Base-by-base conservation (phyloP, 2,888 invertebrate species). In the Disparrhopalites patrizii region DNA sequence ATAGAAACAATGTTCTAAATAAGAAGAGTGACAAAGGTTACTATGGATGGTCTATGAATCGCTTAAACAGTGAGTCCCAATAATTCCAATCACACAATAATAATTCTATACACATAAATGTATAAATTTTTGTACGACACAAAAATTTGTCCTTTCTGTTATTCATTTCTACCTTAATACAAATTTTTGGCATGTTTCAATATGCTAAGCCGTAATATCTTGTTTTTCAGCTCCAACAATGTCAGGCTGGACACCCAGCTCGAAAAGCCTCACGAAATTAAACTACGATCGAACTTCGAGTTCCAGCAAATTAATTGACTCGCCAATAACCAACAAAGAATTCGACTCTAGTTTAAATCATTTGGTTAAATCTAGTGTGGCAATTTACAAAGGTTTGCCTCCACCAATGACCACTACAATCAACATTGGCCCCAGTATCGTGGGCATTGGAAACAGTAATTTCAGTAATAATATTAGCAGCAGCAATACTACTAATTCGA, bases 41-140 rank as follows among this genome's bases (percentile, higher is more conserved):
- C 33, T 56, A 64, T 30, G 64, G 64, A 2, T 64, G 65, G 65
- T 65, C 65, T 10, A 65, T 57, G 57, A 65, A 65, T 33, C 50
- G 65, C 13, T 25, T 57, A 10, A 57, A 64, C 23, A 50, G 56
- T 57, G 25, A 47, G 57, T 33, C 33, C 7, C 15, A 15, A 10
- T 7, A 36, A 36, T 36, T 10, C 36, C 15, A 10, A 10, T 36
- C 36, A 36, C 8, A 36, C 15, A 36, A n/a, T n/a, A n/a, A n/a
- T n/a, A n/a, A n/a, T n/a, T n/a, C n/a, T n/a, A n/a, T n/a, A n/a
- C n/a, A n/a, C n/a, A n/a, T n/a, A n/a, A n/a, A n/a, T n/a, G n/a
- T n/a, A n/a, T n/a, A n/a, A n/a, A n/a, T n/a, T n/a, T n/a, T n/a
- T n/a, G n/a, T n/a, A n/a, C n/a, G n/a, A n/a, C n/a, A n/a, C n/a